Base-by-base conservation (phyloP, 2,113 vertebrate species). In the Maccullochella peelii region DNA sequence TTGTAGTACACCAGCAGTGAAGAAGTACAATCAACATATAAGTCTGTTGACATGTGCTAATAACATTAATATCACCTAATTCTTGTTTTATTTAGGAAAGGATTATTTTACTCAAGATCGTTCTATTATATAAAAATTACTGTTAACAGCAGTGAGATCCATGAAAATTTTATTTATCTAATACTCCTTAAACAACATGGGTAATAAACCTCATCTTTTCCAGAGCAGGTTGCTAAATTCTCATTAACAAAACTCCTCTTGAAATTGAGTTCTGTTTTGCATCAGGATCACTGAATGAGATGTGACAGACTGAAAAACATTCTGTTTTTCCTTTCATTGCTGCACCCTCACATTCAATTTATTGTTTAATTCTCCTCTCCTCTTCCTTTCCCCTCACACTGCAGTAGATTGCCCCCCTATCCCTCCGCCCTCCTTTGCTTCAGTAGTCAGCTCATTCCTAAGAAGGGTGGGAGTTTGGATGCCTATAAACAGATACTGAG, bases 391-490 rank as follows among this genome's bases (percentile, higher is more conserved):
- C 40, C 40, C 33, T 71, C 54, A 77, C 49, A 63, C 76, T 20
- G 80, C 67, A 27, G 40, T 5, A 77, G 73, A 27, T 20, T 7
- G 33, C 40, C 52, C 25, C 73, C 62, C 23, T 25, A 6, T 30
- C 65, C 66, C 65, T 62, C 67, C 77, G 0, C 54, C 80, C 52
- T 79, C 65, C 66, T 73, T 38, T 73, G 40, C 67, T 71, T 73
- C 54, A 3, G 72, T 38, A 86, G 84, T 87, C 87, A 91, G 81
- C 87, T 86, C 84, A 91, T 91, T 89, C 89, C 89, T 84, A 4
- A 74, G 77, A 61, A 54, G 82, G 89, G 82, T 75, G 87, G 90
- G 62, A 71, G 80, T n/a, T 78, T 47, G 27, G 55, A 70, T 20
- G 20, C 47, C 68, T 42, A 65, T 42, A 67, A 77, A 73, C 78